A percentile compares a stretch with the other conserved stretches of the same genome.
Evolutionary conservation across 92 coral and sea anemone genomes (phyloP).

Genomic region (Heteractis magnifica): DNA sequence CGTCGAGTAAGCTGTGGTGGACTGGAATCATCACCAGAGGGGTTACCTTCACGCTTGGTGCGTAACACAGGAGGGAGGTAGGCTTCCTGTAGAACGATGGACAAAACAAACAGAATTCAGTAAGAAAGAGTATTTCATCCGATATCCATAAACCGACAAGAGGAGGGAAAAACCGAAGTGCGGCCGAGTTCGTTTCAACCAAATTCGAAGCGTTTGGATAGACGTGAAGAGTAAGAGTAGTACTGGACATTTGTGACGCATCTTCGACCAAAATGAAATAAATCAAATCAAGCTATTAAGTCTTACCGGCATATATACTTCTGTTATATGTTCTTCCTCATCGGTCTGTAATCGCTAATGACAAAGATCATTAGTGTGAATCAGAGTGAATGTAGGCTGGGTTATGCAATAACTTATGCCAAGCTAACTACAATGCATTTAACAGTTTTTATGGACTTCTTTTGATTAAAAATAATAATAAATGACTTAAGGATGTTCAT

Average conservation of each 20-base stretch:
- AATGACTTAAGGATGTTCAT: no score
- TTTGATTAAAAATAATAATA: no score
- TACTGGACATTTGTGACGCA: no score
- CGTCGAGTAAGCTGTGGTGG: constrained; percentile 90
- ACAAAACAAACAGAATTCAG: background rate
- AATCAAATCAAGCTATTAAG: background rate
- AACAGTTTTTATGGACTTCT: no score
- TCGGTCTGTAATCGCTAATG: constrained; percentile 63
- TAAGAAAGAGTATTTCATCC: no score
- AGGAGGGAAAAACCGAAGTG: no score
- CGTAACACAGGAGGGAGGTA: constrained; percentile 96
- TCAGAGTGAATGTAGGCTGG: background rate
- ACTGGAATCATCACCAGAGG: constrained; percentile 47
- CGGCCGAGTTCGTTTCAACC: no score
- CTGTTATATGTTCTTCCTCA: constrained; percentile 71
- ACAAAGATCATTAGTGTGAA: background rate
- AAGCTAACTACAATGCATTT: no score
- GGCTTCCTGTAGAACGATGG: constrained; percentile 67
- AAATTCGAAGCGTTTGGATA: no score
- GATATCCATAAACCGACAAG: no score
- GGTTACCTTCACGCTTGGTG: constrained; percentile 53
- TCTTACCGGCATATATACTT: constrained; percentile 76
- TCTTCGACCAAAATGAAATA: no score
- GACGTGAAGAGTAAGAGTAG: no score
- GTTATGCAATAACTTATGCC: background rate